Base-by-base conservation (phyloP, 2,888 invertebrate species). In the Azorinus chamasolen region DNA sequence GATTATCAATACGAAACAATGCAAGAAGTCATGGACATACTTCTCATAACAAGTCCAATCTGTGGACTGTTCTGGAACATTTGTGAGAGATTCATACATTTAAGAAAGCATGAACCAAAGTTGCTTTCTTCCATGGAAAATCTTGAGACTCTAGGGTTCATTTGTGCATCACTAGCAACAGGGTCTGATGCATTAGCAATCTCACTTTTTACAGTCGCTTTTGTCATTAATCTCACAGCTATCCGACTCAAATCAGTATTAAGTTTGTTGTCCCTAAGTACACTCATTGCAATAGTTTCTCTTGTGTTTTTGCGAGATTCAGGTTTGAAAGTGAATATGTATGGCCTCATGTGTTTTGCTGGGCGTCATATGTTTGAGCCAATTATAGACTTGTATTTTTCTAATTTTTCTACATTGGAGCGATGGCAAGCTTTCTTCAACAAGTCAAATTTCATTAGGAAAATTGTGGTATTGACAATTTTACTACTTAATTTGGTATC, bases 191-290 rank as follows among this genome's bases (percentile, higher is more conserved):
- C 89, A 14, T 22, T 88, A 25, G 82, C 89, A 0, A 69, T 92
- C 37, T 65, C 87, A 1, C 48, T 90, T 5, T 79, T 89, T 41
- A 79, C 88, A 10, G n/a, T 87, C 10, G 91, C 91, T 22, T 88
- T 91, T 27, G 66, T 84, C 27, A 79, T 90, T 20, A 89, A 88
- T 63, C 62, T 91, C 25, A 77, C 86, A n/a, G 87, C 91, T 18
- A 84, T 93, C n/a, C 79, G 91, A 62, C 68, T 92, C n/a, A 91
- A 91, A 70, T 92, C 92, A 3, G 80, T 86, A 22, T 62, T 91
- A 10, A 88, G 87, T 3, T 41, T 91, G 16, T 37, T 89, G 2
- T 87, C 87, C 48, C 63, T 79, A 50, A 83, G 90, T 18, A 32
- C 89, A 20, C 70, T 77, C 22, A 83, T 92, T 37, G 54, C 88